Base-by-base conservation (phyloP, 2,888 invertebrate species). In the Cephus runcator region DNA sequence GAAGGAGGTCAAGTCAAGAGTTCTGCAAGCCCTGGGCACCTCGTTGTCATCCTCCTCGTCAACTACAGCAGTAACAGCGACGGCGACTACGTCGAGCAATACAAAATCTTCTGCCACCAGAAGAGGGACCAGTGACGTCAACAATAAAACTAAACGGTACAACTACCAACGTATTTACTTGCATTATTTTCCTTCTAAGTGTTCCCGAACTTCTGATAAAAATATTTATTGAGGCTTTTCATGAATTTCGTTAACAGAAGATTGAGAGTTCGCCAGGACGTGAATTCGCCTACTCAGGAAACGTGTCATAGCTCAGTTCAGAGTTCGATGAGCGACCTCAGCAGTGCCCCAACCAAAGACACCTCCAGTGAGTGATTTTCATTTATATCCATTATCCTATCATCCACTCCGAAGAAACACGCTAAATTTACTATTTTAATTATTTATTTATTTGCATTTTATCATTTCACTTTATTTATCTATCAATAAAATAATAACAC, bases 1-100 rank as follows among this genome's bases (percentile, higher is more conserved):
- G 83, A 97, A 96, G 92, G 97, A 98, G 90, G 96, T 98, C 68
- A 98, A 98, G 92, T 97, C 98, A 74, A 96, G 97, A 92, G 95
- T 97, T 80, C 80, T 90, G 12, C 90, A 91, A 71, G 88, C 84
- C 56, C 79, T 91, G 15, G 85, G 85, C 12, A 87, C 88, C 69
- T 83, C 86, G 4, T 80, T 85, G 0, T 81, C 85, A 15, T 84
- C 87, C 3, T 79, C 88, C 4, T 77, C 88, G 23, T 85, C 88
- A 0, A 81, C 83, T 1, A 83, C 80, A 40, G 31, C 30, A 11
- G 33, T 31, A 23, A 30, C 15, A 11, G 23, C 81, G 11, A 82
- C 80, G 15, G 81, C 81, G 4, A 80, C 76, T 6, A 82, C 83
- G 11, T 81, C 82, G 30, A 77, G 79, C 11, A 81, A 81, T 76